These are phyloP conservation scores for Proisotoma minuta DNA, from an alignment of 2,888 invertebrate species.

Conservation along the genomic window DNA sequence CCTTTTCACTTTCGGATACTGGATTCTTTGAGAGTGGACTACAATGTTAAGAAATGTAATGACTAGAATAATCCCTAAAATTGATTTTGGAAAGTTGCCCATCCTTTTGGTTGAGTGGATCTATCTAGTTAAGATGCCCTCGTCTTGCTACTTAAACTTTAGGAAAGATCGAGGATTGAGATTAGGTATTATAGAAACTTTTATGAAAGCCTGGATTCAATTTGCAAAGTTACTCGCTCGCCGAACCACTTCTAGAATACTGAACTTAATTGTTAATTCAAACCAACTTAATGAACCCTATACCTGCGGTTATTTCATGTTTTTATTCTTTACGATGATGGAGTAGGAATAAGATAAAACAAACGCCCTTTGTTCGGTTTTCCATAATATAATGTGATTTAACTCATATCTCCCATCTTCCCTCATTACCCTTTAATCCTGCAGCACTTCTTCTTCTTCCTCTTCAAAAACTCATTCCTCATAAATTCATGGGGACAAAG, in stretches of 20 bases:
- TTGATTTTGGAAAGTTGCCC: conserved; percentile 16
- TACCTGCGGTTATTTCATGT: conserved; percentile 15
- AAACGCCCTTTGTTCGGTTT: conserved; percentile 1
- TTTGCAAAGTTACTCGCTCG: conserved; percentile 9
- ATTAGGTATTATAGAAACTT: conserved; percentile 9
- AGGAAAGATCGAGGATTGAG: conserved; percentile 8
- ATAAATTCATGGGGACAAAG: too few species aligned
- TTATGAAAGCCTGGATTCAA: conserved; percentile 16
- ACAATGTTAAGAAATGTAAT: conserved; percentile 1
- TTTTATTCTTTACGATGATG: conserved; percentile 6
- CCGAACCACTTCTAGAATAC: not conserved
- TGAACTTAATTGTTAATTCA: conserved; percentile 17
- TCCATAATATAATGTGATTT: too few species aligned
- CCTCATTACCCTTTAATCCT: too few species aligned
- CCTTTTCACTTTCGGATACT: conserved; percentile 72
- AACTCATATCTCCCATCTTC: too few species aligned
- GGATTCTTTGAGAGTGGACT: conserved; percentile 49
- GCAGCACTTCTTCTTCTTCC: not conserved
- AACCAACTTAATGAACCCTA: conserved; percentile 12
- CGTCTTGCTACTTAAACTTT: not conserved
- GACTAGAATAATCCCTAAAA: conserved; percentile 13
- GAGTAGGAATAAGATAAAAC: not conserved
- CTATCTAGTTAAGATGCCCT: conserved; percentile 4
- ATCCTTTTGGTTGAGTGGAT: conserved; percentile 14
- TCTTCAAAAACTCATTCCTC: not conserved